These are phyloP conservation scores for Eubasilissa splendida DNA, from an alignment of 2,888 invertebrate species.

Conservation along the genomic window DNA sequence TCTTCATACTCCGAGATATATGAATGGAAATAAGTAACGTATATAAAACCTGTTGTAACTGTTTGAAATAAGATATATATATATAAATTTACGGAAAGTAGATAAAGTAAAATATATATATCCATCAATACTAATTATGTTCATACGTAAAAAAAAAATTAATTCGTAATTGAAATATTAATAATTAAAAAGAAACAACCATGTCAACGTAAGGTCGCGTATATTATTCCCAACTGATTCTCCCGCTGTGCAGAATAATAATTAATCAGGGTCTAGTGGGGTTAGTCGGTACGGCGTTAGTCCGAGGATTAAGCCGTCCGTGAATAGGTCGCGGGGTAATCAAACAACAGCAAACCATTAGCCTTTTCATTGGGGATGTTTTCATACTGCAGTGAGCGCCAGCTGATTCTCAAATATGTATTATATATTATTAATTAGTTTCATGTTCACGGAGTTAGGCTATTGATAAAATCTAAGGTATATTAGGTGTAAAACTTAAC, in stretches of 20 bases:
- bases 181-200: background rate
- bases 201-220: background rate
- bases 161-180: background rate
- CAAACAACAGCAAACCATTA: constrained; percentile 56
- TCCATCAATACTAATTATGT: background rate
- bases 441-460: no score
- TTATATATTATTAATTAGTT: background rate
- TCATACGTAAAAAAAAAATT: background rate
- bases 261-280: constrained; percentile 5
- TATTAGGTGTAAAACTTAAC: no score
- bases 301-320: constrained; percentile 31
- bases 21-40: no score
- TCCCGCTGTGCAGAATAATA: constrained; percentile 24
- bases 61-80: no score
- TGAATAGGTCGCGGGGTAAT: constrained; percentile 42
- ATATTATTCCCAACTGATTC: background rate
- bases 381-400: constrained; percentile 21
- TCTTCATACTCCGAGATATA: no score
- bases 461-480: background rate
- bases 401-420: constrained; percentile 9
- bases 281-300: constrained; percentile 15
- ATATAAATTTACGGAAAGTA: background rate
- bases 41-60: no score
- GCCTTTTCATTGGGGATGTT: constrained; percentile 54
- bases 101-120: background rate